These are phyloP conservation scores for Entomobrya multifasciata DNA, from an alignment of 2,888 invertebrate species.

Conservation along the genomic window DNA sequence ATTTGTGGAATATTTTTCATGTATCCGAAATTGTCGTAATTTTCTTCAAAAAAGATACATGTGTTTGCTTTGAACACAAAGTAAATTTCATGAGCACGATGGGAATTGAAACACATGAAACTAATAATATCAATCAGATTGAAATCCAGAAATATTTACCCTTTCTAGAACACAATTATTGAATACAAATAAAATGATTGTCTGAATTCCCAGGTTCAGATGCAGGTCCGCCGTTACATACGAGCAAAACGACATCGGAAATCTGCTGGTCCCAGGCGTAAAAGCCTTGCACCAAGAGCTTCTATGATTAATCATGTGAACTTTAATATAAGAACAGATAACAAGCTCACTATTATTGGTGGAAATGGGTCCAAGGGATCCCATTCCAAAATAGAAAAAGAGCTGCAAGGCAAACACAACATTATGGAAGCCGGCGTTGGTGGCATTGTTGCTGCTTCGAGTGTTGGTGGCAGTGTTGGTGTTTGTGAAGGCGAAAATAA, in stretches of 20 bases:
- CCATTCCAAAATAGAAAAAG: constrained; percentile 6
- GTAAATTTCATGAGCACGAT: too few relatives aligned
- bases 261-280: constrained; percentile 36
- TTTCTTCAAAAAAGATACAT: too few relatives aligned
- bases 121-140: too few relatives aligned
- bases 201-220: constrained; percentile 40
- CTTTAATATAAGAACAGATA: constrained; percentile 5
- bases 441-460: background rate
- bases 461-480: background rate
- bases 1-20: too few relatives aligned
- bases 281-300: constrained; percentile 49
- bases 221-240: constrained; percentile 47
- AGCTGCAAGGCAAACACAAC: constrained; percentile 40
- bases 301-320: constrained; percentile 44
- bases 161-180: too few relatives aligned
- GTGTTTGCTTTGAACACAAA: too few relatives aligned
- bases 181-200: background rate
- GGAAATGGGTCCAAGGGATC: constrained; percentile 4
- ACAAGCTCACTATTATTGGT: constrained; percentile 2
- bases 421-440: constrained; percentile 3
- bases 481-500: constrained; percentile 12
- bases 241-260: constrained; percentile 47
- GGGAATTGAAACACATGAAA: too few relatives aligned
- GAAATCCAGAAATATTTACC: too few relatives aligned
- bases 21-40: too few relatives aligned